Conservation (phyloP, 2,797 vertebrate genomes). For the Tokudaia muenninki region DNA sequence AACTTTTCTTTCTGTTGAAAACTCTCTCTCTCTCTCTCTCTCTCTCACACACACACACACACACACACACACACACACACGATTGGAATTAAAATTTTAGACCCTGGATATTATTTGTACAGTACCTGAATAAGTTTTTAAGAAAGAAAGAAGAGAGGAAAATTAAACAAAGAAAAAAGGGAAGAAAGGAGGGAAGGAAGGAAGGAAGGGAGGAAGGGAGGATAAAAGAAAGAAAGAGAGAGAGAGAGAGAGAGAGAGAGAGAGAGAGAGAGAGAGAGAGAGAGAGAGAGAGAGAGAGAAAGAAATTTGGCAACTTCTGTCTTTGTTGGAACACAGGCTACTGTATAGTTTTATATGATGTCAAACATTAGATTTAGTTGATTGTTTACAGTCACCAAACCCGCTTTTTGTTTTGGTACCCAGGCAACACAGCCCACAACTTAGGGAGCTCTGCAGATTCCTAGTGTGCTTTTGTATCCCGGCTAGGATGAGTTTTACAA, state of each 20-base stretch:
- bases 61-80: not conserved
- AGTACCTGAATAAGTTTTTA: not conserved
- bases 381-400: slow-evolving; percentile 42
- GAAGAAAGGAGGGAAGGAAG: too few relatives aligned
- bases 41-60: not conserved
- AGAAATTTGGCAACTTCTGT: not conserved
- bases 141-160: not conserved
- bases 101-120: not conserved
- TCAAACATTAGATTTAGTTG: slow-evolving; percentile 24
- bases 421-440: slow-evolving; percentile 54
- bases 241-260: rapidly evolving
- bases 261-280: too few relatives aligned
- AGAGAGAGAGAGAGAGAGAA: not conserved
- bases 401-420: slow-evolving; percentile 54
- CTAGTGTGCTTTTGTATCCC: slow-evolving; percentile 72
- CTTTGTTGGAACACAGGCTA: not conserved
- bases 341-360: not conserved
- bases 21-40: too few relatives aligned
- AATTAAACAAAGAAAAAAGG: too few relatives aligned
- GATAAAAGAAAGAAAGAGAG: too few relatives aligned
- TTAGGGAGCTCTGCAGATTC: slow-evolving; percentile 61
- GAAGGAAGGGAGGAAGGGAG: too few relatives aligned
- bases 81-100: not conserved
- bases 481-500: slow-evolving; percentile 67
- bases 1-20: too few relatives aligned